phyloP scores from a whole-genome alignment of 1,140 invertebrate genomes.

The Pissodes strobi region DNA sequence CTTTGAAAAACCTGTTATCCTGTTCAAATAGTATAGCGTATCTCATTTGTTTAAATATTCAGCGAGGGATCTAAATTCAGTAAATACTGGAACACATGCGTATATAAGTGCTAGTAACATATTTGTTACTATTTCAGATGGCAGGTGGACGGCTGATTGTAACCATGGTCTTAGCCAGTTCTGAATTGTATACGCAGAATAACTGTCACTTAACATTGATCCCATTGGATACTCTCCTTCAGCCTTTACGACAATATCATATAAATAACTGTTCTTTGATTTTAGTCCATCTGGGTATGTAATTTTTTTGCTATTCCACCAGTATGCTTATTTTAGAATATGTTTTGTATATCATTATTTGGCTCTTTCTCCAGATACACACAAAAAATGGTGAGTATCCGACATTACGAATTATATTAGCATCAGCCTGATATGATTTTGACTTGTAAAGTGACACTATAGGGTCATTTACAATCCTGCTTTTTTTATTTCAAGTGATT shows the following conservation, averaged over 20 bases:
- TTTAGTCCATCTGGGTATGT: not conserved
- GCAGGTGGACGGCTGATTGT: not conserved
- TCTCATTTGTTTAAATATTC: not conserved
- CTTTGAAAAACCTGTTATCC: not conserved
- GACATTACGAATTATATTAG: not conserved
- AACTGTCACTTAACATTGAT: conserved; percentile 2
- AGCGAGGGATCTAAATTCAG: not conserved
- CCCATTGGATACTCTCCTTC: not conserved
- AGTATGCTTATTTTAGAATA: not conserved
- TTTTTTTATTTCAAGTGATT: not conserved
- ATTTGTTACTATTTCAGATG: not conserved
- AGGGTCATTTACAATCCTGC: not conserved
- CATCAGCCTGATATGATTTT: not conserved
- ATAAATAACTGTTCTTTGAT: not conserved
- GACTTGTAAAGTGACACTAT: not conserved
- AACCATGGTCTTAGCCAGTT: not conserved
- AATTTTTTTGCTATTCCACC: not conserved
- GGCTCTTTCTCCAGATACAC: not conserved
- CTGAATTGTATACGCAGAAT: not conserved
- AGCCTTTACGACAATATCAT: not conserved
- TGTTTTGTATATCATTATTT: not conserved
- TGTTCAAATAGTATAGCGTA: not conserved
- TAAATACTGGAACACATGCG: conserved; percentile 1
- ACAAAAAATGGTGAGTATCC: not conserved
- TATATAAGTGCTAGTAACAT: not conserved